Evolutionary conservation across 1,140 invertebrate genomes (phyloP), one percentile per base, ranked within the genome.

Genomic region (Holotrichia oblita): DNA sequence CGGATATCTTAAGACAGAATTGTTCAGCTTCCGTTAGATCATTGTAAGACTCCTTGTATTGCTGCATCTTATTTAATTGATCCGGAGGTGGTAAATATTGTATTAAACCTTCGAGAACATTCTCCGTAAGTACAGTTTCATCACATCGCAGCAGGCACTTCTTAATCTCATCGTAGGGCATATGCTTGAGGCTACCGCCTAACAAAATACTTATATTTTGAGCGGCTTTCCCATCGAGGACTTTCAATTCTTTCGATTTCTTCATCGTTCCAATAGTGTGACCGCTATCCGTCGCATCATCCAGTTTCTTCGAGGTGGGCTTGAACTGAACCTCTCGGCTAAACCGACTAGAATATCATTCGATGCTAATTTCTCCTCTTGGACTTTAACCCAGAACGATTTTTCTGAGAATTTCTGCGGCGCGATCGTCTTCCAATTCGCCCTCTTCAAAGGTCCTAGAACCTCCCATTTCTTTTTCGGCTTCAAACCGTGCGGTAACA

Each of bases 131-230:
- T 75, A 97, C 92, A 2, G 91, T 90, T 76, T 96, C 95, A 85
- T 99, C 96, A 85, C 97, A 97, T 80, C 91, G 91, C 3, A 99
- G 85, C 69, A 99, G 92, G 81, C 94, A 94, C 8, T 89, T 90
- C 83, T 94, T 94, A 7, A 99, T 94, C 83, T 97, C 94, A 17
- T 94, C 91, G 83, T 97, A 95, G 0, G 92, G 91, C 87, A 98
- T 91, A 82, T 97, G 95, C 86, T 99, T 99, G 17, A 99, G 89
- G 0, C 95, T 94, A 3, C 97, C 95, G 34, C 93, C 93, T 0
- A 99, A 87, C 6, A 99, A 88, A 84, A 99, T 99, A 12, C 93
- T 93, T n/a, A 99, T 91, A 89, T 98, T 99, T 89, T 99, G 97
- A 0, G 97, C 97, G 0, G 95, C 90, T 89, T 99, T 99, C 6